Evolutionary conservation across 2,113 vertebrate species (phyloP).

Genomic region (Isichthys henryi): DNA sequence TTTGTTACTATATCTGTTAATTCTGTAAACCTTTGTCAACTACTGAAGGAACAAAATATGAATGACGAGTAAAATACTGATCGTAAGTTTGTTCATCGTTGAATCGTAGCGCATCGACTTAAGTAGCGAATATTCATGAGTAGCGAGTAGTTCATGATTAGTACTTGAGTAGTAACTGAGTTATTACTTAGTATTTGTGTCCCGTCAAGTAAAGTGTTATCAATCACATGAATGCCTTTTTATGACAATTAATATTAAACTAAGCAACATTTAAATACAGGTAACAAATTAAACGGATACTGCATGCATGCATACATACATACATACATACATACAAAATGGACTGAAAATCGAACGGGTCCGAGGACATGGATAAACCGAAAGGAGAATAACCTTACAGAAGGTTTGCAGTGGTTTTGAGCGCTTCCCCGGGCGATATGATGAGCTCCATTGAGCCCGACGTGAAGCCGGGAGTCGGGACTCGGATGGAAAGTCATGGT

Average conservation of each 20-base stretch:
- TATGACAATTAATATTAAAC: neutral
- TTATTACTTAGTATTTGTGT: neutral
- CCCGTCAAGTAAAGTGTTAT: neutral
- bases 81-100: neutral
- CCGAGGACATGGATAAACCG: neutral
- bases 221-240: neutral
- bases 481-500: slow-evolving; percentile 50
- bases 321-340: neutral
- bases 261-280: neutral
- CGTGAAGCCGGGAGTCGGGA: slow-evolving; percentile 39
- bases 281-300: neutral
- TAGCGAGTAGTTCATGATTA: neutral
- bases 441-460: slow-evolving; percentile 41
- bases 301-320: neutral
- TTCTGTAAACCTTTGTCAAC: neutral
- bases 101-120: neutral
- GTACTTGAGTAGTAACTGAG: neutral
- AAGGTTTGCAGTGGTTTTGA: neutral
- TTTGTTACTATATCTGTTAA: neutral
- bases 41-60: neutral
- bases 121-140: neutral
- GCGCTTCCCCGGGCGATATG: slow-evolving; percentile 2
- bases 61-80: neutral
- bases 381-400: neutral
- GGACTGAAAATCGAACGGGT: neutral